Base-by-base conservation (phyloP, 2,888 invertebrate genomes). In the Phyllotreta striolata region DNA sequence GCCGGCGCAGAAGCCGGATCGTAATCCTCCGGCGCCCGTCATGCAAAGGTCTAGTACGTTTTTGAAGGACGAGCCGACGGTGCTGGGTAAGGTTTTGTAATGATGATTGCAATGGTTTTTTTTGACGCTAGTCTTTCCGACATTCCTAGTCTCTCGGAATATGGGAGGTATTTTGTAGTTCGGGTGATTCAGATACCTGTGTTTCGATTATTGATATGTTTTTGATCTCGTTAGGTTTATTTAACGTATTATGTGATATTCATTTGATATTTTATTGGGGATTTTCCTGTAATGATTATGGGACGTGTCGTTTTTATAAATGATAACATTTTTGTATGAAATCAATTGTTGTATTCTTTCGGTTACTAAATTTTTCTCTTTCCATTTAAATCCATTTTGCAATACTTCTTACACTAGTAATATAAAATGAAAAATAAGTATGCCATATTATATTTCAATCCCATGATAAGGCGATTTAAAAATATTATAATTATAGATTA, bases 41-140 rank as follows among this genome's bases (percentile, higher is more conserved):
- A 84, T 87, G 83, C 84, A 85, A 66, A 85, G 91, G 47, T 91
- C 91, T 0, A 89, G 88, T 12, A 91, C 91, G 0, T 91, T 91
- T 76, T 80, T 90, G 12, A 91, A 91, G 78, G 91, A 91, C 70
- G 90, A 91, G 78, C 90, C 91, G 0, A 89, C 88, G 13, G 83
- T 88, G 75, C 78, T 87, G 66, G 84, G 84, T 60, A 85, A 84
- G 72, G 73, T 78, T 46, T 51, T 63, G 49, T 64, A 62, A 60
- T 60, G 2, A 44, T 51, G 58, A 62, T 64, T 59, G 55, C 55
- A 4, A 24, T n/a, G n/a, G n/a, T n/a, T n/a, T 24, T 24, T 24
- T 24, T 24, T 24, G 24, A 24, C 24, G 24, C 54, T 51, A 63
- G 54, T 61, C 60, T 46, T 24, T 24, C 4, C 43, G 35, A 63